These are phyloP conservation scores for Helicoverpa armigera DNA, from an alignment of 1,140 invertebrate genomes.

Conservation along the genomic window DNA sequence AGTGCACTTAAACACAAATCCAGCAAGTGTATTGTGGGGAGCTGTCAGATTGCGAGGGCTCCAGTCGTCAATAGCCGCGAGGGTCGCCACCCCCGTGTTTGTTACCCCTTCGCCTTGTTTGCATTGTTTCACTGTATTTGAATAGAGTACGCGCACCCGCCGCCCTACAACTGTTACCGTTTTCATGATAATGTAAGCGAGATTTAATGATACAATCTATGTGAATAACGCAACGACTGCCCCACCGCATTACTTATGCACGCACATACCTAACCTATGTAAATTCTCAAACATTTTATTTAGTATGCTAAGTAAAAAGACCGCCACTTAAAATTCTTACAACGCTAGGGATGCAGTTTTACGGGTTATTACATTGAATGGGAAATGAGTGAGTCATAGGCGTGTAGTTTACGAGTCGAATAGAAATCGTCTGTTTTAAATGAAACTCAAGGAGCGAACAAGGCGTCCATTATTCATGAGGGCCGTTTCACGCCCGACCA, in stretches of 20 bases:
- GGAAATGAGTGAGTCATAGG: conserved; percentile 84
- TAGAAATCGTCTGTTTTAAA: conserved; percentile 86
- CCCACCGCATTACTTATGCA: conserved; percentile 40
- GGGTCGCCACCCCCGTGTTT: conserved; percentile 73
- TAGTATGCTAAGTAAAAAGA: conserved; percentile 67
- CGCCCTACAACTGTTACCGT: conserved; percentile 75
- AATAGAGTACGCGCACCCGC: conserved; percentile 67
- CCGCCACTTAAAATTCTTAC: conserved; percentile 78
- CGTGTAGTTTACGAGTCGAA: conserved; percentile 82
- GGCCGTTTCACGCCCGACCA: conserved; percentile 75
- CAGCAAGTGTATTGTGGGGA: conserved; percentile 60
- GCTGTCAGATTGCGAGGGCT: conserved; percentile 68
- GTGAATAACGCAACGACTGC: conserved; percentile 35
- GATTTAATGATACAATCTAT: conserved; percentile 66
- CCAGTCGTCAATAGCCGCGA: conserved; percentile 63
- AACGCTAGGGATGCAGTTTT: conserved; percentile 78
- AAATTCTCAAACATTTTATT: conserved; percentile 51
- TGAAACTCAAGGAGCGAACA: conserved; percentile 83
- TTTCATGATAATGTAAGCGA: conserved; percentile 73
- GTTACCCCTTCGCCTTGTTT: conserved; percentile 75
- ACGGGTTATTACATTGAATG: conserved; percentile 82
- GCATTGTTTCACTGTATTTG: conserved; percentile 78
- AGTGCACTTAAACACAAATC: conserved; percentile 63
- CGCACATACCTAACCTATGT: conserved; percentile 39
- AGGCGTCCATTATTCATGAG: conserved; percentile 84